phyloP scores from a whole-genome alignment of 2,888 invertebrate genomes.

The Papilio protenor region DNA sequence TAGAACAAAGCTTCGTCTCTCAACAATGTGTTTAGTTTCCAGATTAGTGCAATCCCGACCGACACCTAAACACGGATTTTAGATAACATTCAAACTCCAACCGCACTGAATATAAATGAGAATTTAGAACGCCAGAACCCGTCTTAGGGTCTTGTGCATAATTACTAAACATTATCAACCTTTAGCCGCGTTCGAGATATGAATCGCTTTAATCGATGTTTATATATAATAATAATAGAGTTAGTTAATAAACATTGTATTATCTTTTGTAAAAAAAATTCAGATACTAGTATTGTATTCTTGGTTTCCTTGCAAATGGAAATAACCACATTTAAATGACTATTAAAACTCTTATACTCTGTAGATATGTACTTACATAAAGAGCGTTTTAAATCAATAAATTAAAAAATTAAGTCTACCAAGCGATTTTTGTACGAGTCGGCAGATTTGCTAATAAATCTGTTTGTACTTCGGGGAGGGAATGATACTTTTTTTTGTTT shows the following conservation, averaged over 20 bases:
- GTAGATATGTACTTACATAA: not conserved
- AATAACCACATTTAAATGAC: not conserved
- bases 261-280: conserved; percentile 17
- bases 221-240: conserved; percentile 60
- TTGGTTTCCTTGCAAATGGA: not conserved
- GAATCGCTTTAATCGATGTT: conserved; percentile 68
- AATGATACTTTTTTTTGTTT: conserved; percentile 44
- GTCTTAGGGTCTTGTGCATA: conserved; percentile 78
- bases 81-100: conserved; percentile 83
- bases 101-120: conserved; percentile 84
- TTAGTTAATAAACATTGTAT: conserved; percentile 48
- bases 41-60: conserved; percentile 82
- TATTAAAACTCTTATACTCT: not conserved
- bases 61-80: conserved; percentile 84
- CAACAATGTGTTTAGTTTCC: conserved; percentile 83
- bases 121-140: conserved; percentile 76
- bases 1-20: conserved; percentile 76
- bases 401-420: not conserved
- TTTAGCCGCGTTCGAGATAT: conserved; percentile 65
- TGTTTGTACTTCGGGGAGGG: conserved; percentile 27
- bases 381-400: not conserved
- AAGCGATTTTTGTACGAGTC: conserved; percentile 1
- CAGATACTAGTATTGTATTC: not conserved
- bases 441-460: conserved; percentile 46
- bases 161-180: conserved; percentile 66